A percentile compares a stretch with the other conserved stretches of the same genome.
Evolutionary conservation across 2,113 vertebrate species (phyloP).

Genomic region (Taxidea taxus): DNA sequence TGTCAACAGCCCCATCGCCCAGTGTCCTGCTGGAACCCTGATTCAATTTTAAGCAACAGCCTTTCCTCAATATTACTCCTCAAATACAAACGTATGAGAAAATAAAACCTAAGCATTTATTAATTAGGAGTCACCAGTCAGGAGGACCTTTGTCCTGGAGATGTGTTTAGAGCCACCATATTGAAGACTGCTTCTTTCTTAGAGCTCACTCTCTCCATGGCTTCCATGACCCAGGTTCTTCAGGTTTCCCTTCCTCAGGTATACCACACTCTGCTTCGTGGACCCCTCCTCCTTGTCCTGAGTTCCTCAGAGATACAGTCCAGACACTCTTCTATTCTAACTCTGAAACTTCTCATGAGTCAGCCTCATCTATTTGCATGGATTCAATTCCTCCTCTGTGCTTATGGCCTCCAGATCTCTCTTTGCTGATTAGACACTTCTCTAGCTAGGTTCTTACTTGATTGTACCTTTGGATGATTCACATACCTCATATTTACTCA

Average conservation of each 20-base stretch:
- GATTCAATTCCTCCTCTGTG: neutral
- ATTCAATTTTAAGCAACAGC: neutral
- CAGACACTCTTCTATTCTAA: neutral
- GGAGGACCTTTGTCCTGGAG: neutral
- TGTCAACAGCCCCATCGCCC: neutral
- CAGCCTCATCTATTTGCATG: neutral
- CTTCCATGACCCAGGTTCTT: neutral
- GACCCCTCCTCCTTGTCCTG: neutral
- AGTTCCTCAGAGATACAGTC: neutral
- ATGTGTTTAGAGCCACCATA: neutral
- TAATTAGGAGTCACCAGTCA: neutral
- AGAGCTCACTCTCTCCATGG: neutral
- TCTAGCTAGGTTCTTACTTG: neutral
- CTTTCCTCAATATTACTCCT: neutral
- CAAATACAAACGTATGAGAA: neutral
- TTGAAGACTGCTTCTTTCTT: neutral
- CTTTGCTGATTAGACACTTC: neutral
- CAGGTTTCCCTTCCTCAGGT: neutral
- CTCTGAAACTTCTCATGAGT: neutral
- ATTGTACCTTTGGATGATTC: neutral
- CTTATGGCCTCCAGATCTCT: neutral
- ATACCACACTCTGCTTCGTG: fast-evolving
- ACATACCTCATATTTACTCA: neutral
- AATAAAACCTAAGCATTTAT: neutral
- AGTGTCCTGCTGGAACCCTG: neutral